phyloP scores from a whole-genome alignment of 2,888 invertebrate genomes.

The Matsumyia berberina region DNA sequence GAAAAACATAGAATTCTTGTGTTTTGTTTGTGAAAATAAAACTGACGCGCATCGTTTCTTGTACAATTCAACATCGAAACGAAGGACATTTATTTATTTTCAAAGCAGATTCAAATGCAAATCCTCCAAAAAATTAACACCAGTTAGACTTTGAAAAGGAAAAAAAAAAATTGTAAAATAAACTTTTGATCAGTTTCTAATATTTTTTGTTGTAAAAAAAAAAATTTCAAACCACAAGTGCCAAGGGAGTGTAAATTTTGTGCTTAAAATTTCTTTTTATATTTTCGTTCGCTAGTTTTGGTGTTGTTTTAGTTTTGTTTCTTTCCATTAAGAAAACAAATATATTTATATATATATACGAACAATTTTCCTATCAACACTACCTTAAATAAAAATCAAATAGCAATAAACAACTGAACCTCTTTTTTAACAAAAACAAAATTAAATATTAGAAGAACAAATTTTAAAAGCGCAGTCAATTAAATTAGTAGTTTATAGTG shows the following conservation, averaged over 20 bases:
- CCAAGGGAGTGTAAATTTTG: conserved; percentile 65
- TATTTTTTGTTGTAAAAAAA: conserved; percentile 25
- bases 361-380: conserved; percentile 37
- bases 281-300: conserved; percentile 56
- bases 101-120: conserved; percentile 17
- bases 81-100: neutral
- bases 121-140: conserved; percentile 21
- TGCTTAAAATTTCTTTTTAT: conserved; percentile 19
- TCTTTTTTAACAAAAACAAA: conserved; percentile 46
- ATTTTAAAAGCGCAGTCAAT: conserved; percentile 57
- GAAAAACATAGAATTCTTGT: conserved; percentile 48
- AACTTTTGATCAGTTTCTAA: neutral
- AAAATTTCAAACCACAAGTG: conserved; percentile 73
- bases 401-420: conserved; percentile 73
- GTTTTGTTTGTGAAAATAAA: conserved; percentile 26
- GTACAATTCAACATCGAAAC: conserved; percentile 31
- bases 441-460: conserved; percentile 30
- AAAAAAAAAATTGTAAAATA: conserved; percentile 22
- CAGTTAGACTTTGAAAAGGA: conserved; percentile 15
- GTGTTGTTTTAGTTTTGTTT: conserved; percentile 57
- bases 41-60: conserved; percentile 4
- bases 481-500: conserved; percentile 52
- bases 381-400: conserved; percentile 49
- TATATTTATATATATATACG: neutral
- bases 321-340: conserved; percentile 28